Evolutionary conservation across 2,797 vertebrate species (phyloP), one percentile per base, ranked within the genome.

Genomic region (Coregonus suidteri): DNA sequence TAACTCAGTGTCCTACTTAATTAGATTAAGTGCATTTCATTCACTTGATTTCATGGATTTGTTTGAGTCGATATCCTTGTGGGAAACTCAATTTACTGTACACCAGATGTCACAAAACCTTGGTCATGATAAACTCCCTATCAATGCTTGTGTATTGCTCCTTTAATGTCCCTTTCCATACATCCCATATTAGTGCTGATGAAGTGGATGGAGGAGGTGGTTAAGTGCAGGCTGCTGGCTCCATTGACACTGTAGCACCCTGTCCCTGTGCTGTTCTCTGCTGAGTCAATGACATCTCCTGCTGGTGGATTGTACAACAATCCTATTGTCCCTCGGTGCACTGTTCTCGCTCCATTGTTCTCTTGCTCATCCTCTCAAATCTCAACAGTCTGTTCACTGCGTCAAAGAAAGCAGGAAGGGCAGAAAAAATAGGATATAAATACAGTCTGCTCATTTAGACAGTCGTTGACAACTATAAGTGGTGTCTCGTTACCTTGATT

Each of bases 221-320:
- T 91, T 88, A 88, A 71, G 41, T 3, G 20, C 52, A 13, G 82
- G 85, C 78, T 3, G 76, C 75, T 34, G 73, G 71, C 73, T 86
- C 71, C 80, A 82, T 74, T 79, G 87, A 88, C 59, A 64, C 20
- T 64, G 59, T 64, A 78, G 80, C 75, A 82, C 34, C 80, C 81
- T 34, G 41, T 80, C 81, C 80, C 81, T 31, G 35, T 80, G 80
- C 84, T 47, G 41, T 47, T 47, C 41, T 47, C 84, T 85, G 90
- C 88, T 87, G 89, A 90, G 89, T 88, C 88, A 84, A 78, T 90
- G 87, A 91, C 90, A 89, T 92, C 88, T 90, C 76, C 84, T 74
- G 81, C 77, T 82, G 79, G 35, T 71, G 11, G 35, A 71, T 47
- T 18, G 67, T 37, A 69, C 31, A 37, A 41, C 67, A 69, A 37